Evolutionary conservation across 53 echinoderm and acorn worm species (phyloP), one percentile per base, ranked within the genome.

Genomic region (Hippasteria phrygiana): DNA sequence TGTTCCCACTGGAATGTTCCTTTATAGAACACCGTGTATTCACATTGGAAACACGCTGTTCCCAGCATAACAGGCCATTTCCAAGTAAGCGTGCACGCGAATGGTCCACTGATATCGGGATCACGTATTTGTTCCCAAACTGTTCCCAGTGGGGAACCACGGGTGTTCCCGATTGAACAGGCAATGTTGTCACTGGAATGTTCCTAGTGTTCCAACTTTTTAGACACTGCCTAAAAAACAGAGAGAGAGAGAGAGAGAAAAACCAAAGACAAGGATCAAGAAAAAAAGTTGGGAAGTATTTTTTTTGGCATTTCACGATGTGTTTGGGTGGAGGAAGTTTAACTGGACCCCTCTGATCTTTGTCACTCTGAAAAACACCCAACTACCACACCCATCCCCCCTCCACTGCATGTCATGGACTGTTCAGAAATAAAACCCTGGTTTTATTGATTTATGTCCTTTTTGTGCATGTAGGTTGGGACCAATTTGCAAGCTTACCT

Each of bases 401-500:
- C n/a, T 63, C 12, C 0, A 31, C 64, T 28, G 64, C 81, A 17
- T 80, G 24, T 41, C 29, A 27, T 43, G 24, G 3, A 59, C 26
- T 22, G 59, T 59, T 26, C n/a, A 59, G n/a, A 59, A 59, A n/a
- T 24, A 59, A 20, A 20, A 3, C 59, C 26, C n/a, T 51, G 51
- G 12, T 0, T 59, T 59, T 59, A 22, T 26, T 59, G 0, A n/a
- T n/a, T n/a, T 62, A 12, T 38, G 20, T 80, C 65, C 50, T 40
- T 62, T 64, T 32, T 51, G 29, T 75, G 37, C 74, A 55, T 75
- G 36, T 62, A 93, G 90, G 63, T 76, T 91, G 62, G 74, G 35
- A 90, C 90, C 87, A 93, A 93, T 75, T 55, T 93, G 72, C 93
- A 90, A 47, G 34, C 62, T 18, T 93, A 90, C 50, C 62, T 90